Evolutionary conservation across 2,113 vertebrate species (phyloP), one percentile per base, ranked within the genome.

Genomic region (Stercorarius parasiticus): DNA sequence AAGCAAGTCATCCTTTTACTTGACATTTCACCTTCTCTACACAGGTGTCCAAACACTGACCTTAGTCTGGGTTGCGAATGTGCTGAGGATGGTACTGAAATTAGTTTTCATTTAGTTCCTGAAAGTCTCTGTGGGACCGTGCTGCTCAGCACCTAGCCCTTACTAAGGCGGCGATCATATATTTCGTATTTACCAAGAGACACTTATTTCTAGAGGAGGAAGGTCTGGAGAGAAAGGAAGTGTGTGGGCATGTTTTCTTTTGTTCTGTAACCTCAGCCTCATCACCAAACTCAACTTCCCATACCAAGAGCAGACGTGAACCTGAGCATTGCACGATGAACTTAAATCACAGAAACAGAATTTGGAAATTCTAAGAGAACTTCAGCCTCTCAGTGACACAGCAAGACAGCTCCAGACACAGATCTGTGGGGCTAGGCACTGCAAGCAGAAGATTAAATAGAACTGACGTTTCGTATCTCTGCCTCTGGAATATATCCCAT

Each of bases 251-350:
- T 8, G 5, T 53, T 62, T 52, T 38, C 15, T 59, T 65, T 45
- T 34, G 10, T 53, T 62, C 30, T 55, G 26, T 36, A 59, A 34
- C 25, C 38, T 76, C 25, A 94, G 23, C 6, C 7, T 3, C 36
- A 30, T 50, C 30, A 74, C 32, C n/a, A 40, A 25, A 52, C 5
- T 22, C 26, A 92, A 36, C 3, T 71, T 79, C 26, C 18, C 25
- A 1, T 10, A 8, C 2, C 15, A 18, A 43, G 5, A 32, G 19
- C 2, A 47, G 64, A 27, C 1, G 1, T 0, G 0, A 29, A 19
- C 38, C 26, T n/a, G 19, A 23, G 9, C 4, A 9, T 5, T 43
- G 3, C 4, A 13, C 0, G 1, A 8, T 23, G 27, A 69, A 38
- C 5, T 42, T 19, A 4, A 66, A n/a, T 21, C 13, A 40, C 64